Percentiles rank a stretch among this genome's conserved stretches.
Conservation (phyloP, 2,888 invertebrate species). For the Acronicta alni region DNA sequence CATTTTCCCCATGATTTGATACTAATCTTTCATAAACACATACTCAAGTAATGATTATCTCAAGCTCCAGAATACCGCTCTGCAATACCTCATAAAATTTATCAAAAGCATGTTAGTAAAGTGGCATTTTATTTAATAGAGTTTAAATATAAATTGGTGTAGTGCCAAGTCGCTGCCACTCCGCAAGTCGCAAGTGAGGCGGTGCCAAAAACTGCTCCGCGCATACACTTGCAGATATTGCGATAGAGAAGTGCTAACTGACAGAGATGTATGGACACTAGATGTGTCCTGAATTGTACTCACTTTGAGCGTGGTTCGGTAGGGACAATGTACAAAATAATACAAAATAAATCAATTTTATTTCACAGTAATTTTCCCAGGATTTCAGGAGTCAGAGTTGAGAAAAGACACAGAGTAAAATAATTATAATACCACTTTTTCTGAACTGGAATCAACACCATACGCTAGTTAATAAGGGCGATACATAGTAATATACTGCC, state of each 20-base stretch:
- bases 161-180: constrained; percentile 64
- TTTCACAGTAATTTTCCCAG: too few species aligned
- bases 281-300: constrained; percentile 36
- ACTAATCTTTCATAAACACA: background rate
- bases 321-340: background rate
- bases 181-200: constrained; percentile 55
- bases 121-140: constrained; percentile 73
- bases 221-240: constrained; percentile 70
- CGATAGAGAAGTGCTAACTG: constrained; percentile 55
- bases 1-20: too few species aligned
- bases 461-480: background rate
- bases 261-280: constrained; percentile 17
- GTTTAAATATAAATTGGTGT: constrained; percentile 74
- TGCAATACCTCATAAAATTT: constrained; percentile 58
- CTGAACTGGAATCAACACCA: too few species aligned
- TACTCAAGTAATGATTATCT: background rate
- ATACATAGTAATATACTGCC: background rate
- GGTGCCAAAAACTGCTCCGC: constrained; percentile 72
- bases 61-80: background rate
- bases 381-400: too few species aligned
- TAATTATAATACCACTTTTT: too few species aligned
- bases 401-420: too few species aligned
- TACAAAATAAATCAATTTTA: too few species aligned
- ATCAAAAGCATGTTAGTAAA: constrained; percentile 64
- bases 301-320: background rate